Base-by-base conservation (phyloP, 2,113 vertebrate genomes). In the Cinclus mexicanus region DNA sequence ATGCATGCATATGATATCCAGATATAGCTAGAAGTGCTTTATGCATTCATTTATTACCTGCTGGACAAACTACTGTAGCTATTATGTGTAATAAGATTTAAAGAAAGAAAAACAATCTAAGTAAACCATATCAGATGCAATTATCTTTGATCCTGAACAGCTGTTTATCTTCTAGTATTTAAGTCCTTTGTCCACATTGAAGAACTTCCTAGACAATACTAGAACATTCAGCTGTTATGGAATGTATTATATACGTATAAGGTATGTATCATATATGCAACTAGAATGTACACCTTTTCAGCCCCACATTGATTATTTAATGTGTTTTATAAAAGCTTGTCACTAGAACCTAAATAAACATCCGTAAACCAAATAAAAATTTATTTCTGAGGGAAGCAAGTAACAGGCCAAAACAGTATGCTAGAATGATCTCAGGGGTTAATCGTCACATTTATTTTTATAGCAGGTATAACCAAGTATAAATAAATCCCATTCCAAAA, bases 321-420 rank as follows among this genome's bases (percentile, higher is more conserved):
- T 95, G 91, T 96, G 83, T 97, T 98, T 98, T 97, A 96, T 97
- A 98, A 96, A 92, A 96, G 93, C 95, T 97, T 97, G 96, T 97
- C 95, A 97, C 94, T 90, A 93, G 94, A 97, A 96, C 88, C 92
- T 91, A 88, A 97, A 94, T 92, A 91, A 94, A 96, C 14, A 37
- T 94, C 96, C 50, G 7, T 93, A 92, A 92, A 94, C 96, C 97
- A 97, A 96, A 97, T 92, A 91, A 55, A 94, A 90, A 69, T 46
- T 56, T 59, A 69, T 97, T 97, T 95, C 94, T 88, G 17, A 94
- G 93, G 97, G 94, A 87, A 89, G 90, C 78, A 79, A 74, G 91
- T 94, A 96, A 87, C 31, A 84, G 92, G 95, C 95, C 96, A 83
- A 95, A 80, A 72, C 89, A 35, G 61, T 79, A 44, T 29, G 92